Evolutionary conservation across 1,140 invertebrate species (phyloP), one percentile per base, ranked within the genome.

Genomic region (Archivesica marissinica): DNA sequence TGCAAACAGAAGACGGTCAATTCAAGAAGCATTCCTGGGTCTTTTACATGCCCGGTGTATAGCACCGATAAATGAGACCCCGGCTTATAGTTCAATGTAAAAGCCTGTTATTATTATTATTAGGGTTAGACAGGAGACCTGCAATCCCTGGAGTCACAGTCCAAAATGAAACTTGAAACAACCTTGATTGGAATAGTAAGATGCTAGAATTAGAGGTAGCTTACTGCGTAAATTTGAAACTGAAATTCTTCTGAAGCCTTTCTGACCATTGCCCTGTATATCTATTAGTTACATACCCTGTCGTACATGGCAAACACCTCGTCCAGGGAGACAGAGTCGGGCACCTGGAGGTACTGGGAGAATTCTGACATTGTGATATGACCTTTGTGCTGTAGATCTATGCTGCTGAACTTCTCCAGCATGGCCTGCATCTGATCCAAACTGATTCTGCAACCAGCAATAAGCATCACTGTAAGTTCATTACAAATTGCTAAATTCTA

Each of bases 281-380:
- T 20, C 54, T 56, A 7, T n/a, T 23, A 30, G 17, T 38, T 38
- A 87, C 91, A 91, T 92, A 97, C 96, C 93, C 95, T 96, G 87
- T 96, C 95, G 90, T 96, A 96, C 85, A 97, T 94, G 79, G 95
- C 94, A 91, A 96, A 97, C 7, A 97, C 94, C 52, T 96, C 94
- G 64, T 95, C 94, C 4, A 95, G 91, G 15, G 94, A 90, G 54
- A 95, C 94, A 72, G 95, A 95, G 13, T 94, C 93, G 30, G 95
- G 95, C 52, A 96, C 89, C 86, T 95, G 95, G 15, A 97, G 94
- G 72, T 96, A 95, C 13, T 93, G 93, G 4, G 95, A 95, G 91
- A 97, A 96, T 92, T 96, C 95, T 35, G 95, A 92, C 39, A 95
- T 90, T 33, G 95, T 94, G 1, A 97, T 93, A 89, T 95, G 94